A percentile compares a stretch with the other conserved stretches of the same genome.
These are phyloP conservation scores for Hydrophis major DNA, from an alignment of 2,797 vertebrate genomes.

Conservation along the genomic window DNA sequence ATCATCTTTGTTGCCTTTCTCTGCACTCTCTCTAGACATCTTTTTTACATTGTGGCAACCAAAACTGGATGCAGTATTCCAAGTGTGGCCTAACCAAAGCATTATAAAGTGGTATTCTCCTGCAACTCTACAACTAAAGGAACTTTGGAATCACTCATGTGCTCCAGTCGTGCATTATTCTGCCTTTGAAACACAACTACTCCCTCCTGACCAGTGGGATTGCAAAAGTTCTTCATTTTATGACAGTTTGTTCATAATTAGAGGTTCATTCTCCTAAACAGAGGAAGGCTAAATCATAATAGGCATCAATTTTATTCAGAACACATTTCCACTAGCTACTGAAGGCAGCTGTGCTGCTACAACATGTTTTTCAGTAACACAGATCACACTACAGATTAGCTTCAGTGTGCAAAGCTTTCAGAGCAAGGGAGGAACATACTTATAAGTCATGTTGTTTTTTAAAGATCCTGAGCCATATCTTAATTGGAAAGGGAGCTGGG, in stretches of 20 bases:
- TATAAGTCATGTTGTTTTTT: conserved; percentile 30
- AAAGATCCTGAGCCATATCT: conserved; percentile 27
- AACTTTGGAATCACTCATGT: not conserved
- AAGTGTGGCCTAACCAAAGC: too few relatives aligned
- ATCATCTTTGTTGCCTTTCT: too few relatives aligned
- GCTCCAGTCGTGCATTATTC: not conserved
- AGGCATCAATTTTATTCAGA: not conserved
- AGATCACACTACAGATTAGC: conserved; percentile 14
- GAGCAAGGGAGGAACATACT: not conserved
- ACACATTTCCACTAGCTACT: conserved; percentile 14
- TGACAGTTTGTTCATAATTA: not conserved
- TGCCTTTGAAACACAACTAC: not conserved
- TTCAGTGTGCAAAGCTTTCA: conserved; percentile 26
- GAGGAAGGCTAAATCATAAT: not conserved
- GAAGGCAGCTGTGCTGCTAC: conserved; percentile 40
- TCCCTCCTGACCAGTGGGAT: not conserved
- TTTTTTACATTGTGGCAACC: too few relatives aligned
- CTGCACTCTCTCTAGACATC: too few relatives aligned
- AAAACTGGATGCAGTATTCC: too few relatives aligned
- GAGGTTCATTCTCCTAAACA: not conserved
- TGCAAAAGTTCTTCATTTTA: not conserved
- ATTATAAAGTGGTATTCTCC: not conserved
- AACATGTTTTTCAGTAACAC: conserved; percentile 39
- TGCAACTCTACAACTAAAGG: not conserved
- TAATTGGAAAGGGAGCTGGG: conserved; percentile 12